A percentile compares a stretch with the other conserved stretches of the same genome.
phyloP scores from a whole-genome alignment of 2,797 vertebrate genomes.

The Heliangelus exortis region DNA sequence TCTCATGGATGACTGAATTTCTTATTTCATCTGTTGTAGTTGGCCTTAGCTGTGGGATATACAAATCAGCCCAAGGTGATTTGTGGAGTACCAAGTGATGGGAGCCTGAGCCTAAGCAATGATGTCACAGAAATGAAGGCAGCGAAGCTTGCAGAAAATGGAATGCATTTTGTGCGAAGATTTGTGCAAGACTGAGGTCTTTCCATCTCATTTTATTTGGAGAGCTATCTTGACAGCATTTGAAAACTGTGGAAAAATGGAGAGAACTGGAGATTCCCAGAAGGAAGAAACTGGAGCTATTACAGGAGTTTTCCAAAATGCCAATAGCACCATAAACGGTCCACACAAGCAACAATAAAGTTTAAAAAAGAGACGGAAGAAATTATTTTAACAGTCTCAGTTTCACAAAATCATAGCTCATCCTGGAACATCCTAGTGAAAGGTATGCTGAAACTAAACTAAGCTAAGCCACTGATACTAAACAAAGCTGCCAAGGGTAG shows the following conservation, averaged over 20 bases:
- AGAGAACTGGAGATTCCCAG: not conserved
- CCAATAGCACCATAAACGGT: not conserved
- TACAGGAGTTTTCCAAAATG: conserved; percentile 23
- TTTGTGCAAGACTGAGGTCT: not conserved
- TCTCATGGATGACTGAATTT: not conserved
- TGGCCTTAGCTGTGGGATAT: not conserved
- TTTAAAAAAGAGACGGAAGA: not conserved
- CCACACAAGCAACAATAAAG: not conserved
- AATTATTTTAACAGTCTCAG: not conserved
- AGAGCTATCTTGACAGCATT: not conserved
- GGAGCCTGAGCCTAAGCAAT: not conserved
- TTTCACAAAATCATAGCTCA: not conserved
- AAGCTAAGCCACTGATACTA: not conserved
- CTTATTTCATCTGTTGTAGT: not conserved
- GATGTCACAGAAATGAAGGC: not conserved
- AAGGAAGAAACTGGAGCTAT: not conserved
- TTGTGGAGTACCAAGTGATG: not conserved
- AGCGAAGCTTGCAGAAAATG: not conserved
- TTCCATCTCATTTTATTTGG: not conserved
- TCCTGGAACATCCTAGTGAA: not conserved
- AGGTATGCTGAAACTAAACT: not conserved
- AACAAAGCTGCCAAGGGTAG: not conserved
- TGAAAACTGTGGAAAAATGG: not conserved
- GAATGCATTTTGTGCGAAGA: not conserved
- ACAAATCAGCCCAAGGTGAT: not conserved